Evolutionary conservation across 2,113 vertebrate species (phyloP), one percentile per base, ranked within the genome.

Genomic region (Vidua macroura): DNA sequence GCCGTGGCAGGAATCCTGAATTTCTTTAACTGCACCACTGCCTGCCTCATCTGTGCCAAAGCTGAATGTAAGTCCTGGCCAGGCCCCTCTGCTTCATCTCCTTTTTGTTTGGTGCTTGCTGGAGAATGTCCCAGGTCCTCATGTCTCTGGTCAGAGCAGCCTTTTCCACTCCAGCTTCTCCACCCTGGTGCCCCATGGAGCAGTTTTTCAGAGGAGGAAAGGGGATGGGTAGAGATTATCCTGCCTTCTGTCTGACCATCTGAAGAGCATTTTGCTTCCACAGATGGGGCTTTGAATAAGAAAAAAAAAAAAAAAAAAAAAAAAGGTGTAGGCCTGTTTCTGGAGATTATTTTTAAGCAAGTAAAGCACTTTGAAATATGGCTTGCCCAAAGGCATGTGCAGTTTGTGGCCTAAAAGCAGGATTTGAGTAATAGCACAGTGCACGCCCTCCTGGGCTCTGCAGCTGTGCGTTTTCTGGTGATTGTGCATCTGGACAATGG

Each of bases 11-110:
- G 98, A 83, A 98, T 99, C 86, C 98, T 99, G 90, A 99, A 98
- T 49, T 99, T 99, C 98, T 99, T 99, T 64, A 99, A 99, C 97
- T 98, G 99, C 96, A 99, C 99, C 97, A 98, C 99, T 27, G 98
- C 99, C 96, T 99, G 99, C 97, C 99, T 99, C 98, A 99, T 99
- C 98, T 99, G 99, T 86, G 99, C 98, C 96, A 99, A 99, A 97
- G 99, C 99, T 63, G 99, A 99, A 98, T 99, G 99, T 99, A 96
- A 99, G 99, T 97, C 31, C 2, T 3, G 17, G 20, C 87, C 67
- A 24, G 31, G 56, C 33, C 55, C 13, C 55, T n/a, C 33, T 58
- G 55, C 56, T n/a, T 58, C 33, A 1, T 35, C 80, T 64, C 84
- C 49, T 72, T 4, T 41, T 2, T 17, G 12, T 3, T 30, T 33